Percentiles rank a stretch among this genome's conserved stretches.
These are phyloP conservation scores for Colostygia pectinataria DNA, from an alignment of 2,888 invertebrate genomes.

Conservation along the genomic window DNA sequence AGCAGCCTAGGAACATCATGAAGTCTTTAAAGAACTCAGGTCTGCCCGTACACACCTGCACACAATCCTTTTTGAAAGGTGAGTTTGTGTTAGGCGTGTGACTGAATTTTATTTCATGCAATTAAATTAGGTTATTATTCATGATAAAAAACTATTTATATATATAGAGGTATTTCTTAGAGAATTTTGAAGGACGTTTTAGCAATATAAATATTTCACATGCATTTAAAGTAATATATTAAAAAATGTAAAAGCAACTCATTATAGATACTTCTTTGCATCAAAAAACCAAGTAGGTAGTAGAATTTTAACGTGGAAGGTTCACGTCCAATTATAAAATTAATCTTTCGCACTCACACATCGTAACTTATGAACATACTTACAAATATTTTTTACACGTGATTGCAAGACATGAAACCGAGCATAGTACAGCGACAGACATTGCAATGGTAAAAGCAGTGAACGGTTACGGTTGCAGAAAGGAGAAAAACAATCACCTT, in stretches of 20 bases:
- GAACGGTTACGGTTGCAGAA: slow-evolving; percentile 19
- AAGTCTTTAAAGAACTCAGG: slow-evolving; percentile 87
- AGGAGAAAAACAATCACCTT: slow-evolving; percentile 27
- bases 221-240: background rate
- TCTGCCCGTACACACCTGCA: slow-evolving; percentile 66
- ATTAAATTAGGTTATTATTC: background rate
- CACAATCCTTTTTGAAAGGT: slow-evolving; percentile 14
- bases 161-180: background rate
- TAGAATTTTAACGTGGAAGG: background rate
- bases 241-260: background rate
- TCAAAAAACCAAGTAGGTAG: too few relatives aligned
- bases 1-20: slow-evolving; percentile 93
- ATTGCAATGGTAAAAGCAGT: slow-evolving; percentile 27
- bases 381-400: slow-evolving; percentile 29
- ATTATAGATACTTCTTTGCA: background rate
- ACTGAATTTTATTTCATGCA: slow-evolving; percentile 5
- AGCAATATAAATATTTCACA: slow-evolving; percentile 7
- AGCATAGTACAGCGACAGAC: slow-evolving; percentile 51
- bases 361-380: slow-evolving; percentile 27
- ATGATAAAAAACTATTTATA: background rate
- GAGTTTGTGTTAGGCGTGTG: slow-evolving; percentile 22
- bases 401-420: slow-evolving; percentile 39
- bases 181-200: too few relatives aligned
- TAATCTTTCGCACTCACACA: slow-evolving; percentile 8
- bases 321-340: background rate